phyloP scores from a whole-genome alignment of 1,140 invertebrate genomes.

The Drosophila persimilis region DNA sequence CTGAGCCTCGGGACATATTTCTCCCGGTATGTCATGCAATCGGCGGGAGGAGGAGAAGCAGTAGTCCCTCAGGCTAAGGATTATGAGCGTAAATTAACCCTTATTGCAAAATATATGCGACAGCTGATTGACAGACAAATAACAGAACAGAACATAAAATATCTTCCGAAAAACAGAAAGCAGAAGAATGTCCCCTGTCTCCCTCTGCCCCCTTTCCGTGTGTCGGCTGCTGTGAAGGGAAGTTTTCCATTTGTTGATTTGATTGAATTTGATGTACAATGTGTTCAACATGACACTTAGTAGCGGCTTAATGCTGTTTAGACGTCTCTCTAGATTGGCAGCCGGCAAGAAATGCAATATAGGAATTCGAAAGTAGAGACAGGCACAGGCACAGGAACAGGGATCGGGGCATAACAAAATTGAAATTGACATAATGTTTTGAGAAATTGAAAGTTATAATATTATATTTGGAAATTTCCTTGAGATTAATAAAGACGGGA shows the following conservation, averaged over 20 bases:
- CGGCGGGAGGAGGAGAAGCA: not conserved
- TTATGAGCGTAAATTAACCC: constrained; percentile 81
- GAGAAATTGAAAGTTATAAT: constrained; percentile 4
- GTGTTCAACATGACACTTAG: constrained; percentile 78
- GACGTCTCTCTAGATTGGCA: constrained; percentile 49
- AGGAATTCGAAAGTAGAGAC: not conserved
- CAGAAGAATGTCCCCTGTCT: not conserved
- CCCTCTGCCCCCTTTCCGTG: too few species aligned
- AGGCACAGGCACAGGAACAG: not conserved
- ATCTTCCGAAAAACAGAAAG: constrained; percentile 18
- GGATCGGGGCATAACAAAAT: constrained; percentile 14
- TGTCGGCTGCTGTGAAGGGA: not conserved
- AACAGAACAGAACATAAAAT: constrained; percentile 70
- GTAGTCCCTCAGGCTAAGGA: constrained; percentile 48
- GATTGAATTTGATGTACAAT: constrained; percentile 75
- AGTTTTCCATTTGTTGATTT: constrained; percentile 65
- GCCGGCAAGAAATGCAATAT: constrained; percentile 36
- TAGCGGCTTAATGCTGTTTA: constrained; percentile 71
- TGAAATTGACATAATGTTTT: constrained; percentile 38
- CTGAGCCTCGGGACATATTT: constrained; percentile 55
- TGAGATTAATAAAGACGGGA: not conserved
- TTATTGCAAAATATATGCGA: constrained; percentile 80
- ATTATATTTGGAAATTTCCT: constrained; percentile 4
- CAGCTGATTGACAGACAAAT: constrained; percentile 81
- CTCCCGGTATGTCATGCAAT: constrained; percentile 49